phyloP scores from a whole-genome alignment of 2,888 invertebrate genomes.

The Dryobotodes eremita region DNA sequence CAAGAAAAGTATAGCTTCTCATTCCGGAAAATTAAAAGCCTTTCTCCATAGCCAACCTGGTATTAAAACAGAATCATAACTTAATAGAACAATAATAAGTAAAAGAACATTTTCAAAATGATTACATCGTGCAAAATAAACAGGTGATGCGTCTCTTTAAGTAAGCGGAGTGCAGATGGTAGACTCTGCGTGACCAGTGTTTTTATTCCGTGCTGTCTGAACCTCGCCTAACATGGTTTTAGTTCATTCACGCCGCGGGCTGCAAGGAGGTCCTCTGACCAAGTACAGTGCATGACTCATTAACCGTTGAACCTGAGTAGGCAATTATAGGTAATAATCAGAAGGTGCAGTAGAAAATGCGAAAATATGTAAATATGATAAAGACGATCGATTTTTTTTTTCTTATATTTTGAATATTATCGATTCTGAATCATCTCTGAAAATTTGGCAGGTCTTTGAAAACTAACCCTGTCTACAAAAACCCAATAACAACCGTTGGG shows the following conservation, averaged over 20 bases:
- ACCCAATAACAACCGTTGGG: too few relatives aligned
- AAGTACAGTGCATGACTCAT: slow-evolving; percentile 60
- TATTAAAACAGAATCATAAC: not conserved
- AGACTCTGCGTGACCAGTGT: slow-evolving; percentile 34
- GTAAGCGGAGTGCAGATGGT: slow-evolving; percentile 45
- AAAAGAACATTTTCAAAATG: not conserved
- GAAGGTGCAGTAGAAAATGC: slow-evolving; percentile 9
- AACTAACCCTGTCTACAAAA: too few relatives aligned
- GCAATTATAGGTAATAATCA: not conserved
- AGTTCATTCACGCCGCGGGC: slow-evolving; percentile 51
- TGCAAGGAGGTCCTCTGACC: slow-evolving; percentile 49
- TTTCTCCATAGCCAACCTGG: not conserved
- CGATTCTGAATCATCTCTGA: too few relatives aligned
- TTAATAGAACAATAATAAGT: not conserved
- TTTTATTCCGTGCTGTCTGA: slow-evolving; percentile 34
- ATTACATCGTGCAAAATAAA: slow-evolving; percentile 10
- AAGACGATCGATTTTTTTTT: too few relatives aligned
- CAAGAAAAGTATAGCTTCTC: not conserved
- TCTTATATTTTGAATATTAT: too few relatives aligned
- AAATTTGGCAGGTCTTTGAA: too few relatives aligned
- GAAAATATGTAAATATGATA: not conserved
- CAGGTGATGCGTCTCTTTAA: slow-evolving; percentile 26
- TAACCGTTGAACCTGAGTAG: slow-evolving; percentile 36
- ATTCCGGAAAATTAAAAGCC: not conserved
- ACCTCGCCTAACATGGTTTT: slow-evolving; percentile 51